Percentiles rank a stretch among this genome's conserved stretches.
phyloP scores from a whole-genome alignment of 2,113 vertebrate species.

The Oceanodroma tethys region DNA sequence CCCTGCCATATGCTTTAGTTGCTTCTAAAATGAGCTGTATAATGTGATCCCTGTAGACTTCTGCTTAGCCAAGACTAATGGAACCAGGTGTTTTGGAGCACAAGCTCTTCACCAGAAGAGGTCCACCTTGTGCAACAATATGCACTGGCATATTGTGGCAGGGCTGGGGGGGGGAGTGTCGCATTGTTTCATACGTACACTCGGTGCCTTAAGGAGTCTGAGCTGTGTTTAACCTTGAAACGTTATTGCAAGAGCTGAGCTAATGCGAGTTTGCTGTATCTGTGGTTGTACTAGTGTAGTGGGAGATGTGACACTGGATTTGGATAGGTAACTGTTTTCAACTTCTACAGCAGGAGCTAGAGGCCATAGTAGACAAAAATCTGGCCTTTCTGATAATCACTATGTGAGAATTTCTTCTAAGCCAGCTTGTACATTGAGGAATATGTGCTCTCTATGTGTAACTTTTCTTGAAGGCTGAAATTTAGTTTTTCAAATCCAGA shows the following conservation, averaged over 20 bases:
- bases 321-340: not conserved
- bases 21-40: not conserved
- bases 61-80: not conserved
- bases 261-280: fast-evolving
- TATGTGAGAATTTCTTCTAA: not conserved
- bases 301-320: not conserved
- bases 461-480: not conserved
- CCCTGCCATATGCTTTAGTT: not conserved
- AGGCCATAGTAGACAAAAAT: not conserved
- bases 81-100: constrained; percentile 14
- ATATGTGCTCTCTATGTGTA: not conserved
- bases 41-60: not conserved
- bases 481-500: not conserved
- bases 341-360: not conserved
- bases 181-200: not conserved
- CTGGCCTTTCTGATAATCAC: not conserved
- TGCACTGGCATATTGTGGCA: not conserved
- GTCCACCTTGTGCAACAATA: constrained; percentile 38
- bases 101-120: constrained; percentile 29
- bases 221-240: not conserved
- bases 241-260: not conserved
- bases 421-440: not conserved
- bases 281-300: not conserved
- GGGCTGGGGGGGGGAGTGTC: not conserved
- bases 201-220: fast-evolving